Conservation (phyloP, 2,113 vertebrate species). For the Cottus gobio region DNA sequence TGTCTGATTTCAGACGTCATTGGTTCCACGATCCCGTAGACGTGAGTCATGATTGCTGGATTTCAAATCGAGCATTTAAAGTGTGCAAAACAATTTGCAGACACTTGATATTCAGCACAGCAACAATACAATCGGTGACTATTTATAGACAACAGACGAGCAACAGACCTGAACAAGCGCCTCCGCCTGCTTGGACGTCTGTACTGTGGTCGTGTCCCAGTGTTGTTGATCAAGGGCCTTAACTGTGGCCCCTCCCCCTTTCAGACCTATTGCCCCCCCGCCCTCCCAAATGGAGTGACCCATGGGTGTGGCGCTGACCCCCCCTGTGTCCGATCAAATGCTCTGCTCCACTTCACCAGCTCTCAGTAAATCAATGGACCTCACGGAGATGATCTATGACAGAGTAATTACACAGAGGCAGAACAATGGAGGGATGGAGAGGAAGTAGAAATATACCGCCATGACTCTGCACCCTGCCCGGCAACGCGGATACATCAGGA, state of each 20-base stretch:
- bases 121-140: not conserved
- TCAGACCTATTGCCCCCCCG: constrained; percentile 50
- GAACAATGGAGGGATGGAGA: constrained; percentile 20
- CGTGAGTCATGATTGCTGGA: not conserved
- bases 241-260: not conserved
- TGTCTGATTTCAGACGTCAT: too few species aligned
- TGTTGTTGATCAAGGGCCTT: constrained; percentile 2
- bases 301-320: constrained; percentile 32
- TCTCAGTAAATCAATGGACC: constrained; percentile 74
- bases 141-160: not conserved
- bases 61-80: not conserved
- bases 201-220: not conserved
- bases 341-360: constrained; percentile 73
- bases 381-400: constrained; percentile 71
- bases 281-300: not conserved
- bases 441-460: constrained; percentile 4
- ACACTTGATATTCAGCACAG: not conserved
- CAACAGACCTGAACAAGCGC: not conserved
- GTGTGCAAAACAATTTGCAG: not conserved
- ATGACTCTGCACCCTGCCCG: not conserved
- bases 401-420: constrained; percentile 67
- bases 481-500: not conserved
- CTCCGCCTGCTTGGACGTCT: not conserved
- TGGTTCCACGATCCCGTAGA: too few species aligned
- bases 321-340: constrained; percentile 61